phyloP scores from a whole-genome alignment of 2,888 invertebrate species.

The Drosophila algonquin region DNA sequence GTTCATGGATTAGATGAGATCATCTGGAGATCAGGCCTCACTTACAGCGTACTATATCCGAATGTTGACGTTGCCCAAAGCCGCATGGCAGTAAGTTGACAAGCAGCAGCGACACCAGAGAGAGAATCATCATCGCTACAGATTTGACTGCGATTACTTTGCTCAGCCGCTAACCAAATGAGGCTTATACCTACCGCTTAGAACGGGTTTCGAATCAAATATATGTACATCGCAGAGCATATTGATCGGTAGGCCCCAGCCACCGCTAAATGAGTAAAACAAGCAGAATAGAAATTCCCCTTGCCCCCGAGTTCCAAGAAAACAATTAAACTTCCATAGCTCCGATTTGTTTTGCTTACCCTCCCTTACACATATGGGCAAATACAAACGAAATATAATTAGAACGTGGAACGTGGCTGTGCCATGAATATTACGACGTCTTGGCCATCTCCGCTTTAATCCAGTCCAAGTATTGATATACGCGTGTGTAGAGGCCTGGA shows the following conservation, averaged over 20 bases:
- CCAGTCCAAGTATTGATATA: conserved; percentile 71
- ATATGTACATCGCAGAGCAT: conserved; percentile 3
- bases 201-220: conserved; percentile 32
- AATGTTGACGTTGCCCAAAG: conserved; percentile 6
- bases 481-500: conserved; percentile 75
- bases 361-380: conserved; percentile 1
- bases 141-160: conserved; percentile 4
- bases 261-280: conserved; percentile 24
- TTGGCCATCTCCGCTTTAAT: conserved; percentile 58
- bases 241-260: conserved; percentile 1
- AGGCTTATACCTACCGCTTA: neutral
- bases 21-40: neutral
- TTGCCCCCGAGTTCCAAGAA: neutral
- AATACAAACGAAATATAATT: conserved; percentile 4
- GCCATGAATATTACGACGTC: neutral
- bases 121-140: conserved; percentile 39
- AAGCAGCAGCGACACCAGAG: conserved; percentile 26
- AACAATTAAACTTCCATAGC: neutral
- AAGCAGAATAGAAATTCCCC: conserved; percentile 16
- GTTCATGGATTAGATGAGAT: neutral
- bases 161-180: conserved; percentile 16
- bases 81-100: conserved; percentile 12
- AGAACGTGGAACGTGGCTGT: neutral
- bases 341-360: conserved; percentile 13
- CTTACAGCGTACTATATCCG: conserved; percentile 44